Base-by-base conservation (phyloP, 2,797 vertebrate species). In the Takifugu rubripes region DNA sequence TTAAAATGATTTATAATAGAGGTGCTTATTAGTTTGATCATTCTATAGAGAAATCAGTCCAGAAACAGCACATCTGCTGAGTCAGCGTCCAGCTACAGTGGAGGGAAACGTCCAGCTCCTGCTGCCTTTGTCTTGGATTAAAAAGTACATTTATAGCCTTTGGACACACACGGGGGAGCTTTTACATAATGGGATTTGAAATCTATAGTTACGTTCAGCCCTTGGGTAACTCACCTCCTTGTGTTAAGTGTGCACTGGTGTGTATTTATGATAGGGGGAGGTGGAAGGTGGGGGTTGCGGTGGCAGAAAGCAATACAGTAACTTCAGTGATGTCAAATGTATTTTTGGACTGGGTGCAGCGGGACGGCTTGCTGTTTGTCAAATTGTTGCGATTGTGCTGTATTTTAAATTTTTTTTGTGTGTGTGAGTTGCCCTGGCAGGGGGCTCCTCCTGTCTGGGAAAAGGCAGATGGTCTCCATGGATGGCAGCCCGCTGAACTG, bases 131-230 rank as follows among this genome's bases (percentile, higher is more conserved):
- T 78, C 72, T 70, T 59, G 68, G 79, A 78, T 81, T 84, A 68
- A 71, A 76, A 81, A 72, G 78, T 69, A 67, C 76, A 74, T 51
- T 56, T 67, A 74, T 74, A 84, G 74, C 82, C 77, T 3, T 25
- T 40, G 66, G 81, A 70, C 64, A 73, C 64, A 75, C 62, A 70
- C 59, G 47, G 55, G 61, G 68, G 52, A 74, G 59, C 59, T 74
- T 65, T 86, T 75, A 76, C 66, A 56, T 87, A 89, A 89, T 71
- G 61, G 74, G 78, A 86, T 88, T 84, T 75, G 36, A 76, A 76
- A 82, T 66, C 70, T 58, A 79, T 70, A 70, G 71, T 80, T 70
- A 70, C 71, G 74, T 85, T 81, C 61, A 81, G 59, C 66, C 75
- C 53, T 73, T 46, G 70, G 67, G 75, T 75, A 72, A 6, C 76